Evolutionary conservation across 1,140 invertebrate genomes (phyloP), one percentile per base, ranked within the genome.

Genomic region (Drosophila lacertosa): DNA sequence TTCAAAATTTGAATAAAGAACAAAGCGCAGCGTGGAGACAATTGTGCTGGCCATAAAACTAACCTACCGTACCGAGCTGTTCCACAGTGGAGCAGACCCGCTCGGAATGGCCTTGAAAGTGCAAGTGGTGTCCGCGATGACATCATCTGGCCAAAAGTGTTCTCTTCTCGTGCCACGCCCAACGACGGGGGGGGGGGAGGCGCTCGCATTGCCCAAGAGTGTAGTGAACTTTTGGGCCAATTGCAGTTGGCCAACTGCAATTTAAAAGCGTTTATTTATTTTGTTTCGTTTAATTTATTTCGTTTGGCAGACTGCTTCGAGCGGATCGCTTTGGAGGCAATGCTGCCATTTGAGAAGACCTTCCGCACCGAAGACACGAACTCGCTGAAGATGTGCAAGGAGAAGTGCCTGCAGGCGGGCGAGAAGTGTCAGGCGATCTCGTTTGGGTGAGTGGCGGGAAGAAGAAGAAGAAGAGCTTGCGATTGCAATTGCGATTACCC

Each of bases 321-420:
- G 54, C 83, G 90, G 11, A 83, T 91, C 15, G 89, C 89, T 20
- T 55, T 91, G 82, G 91, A 90, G 70, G 90, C 91, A 59, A 91
- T 91, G 91, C 73, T 91, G 74, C 90, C 89, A 90, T 91, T 91
- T 73, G 89, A 90, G 59, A 90, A 89, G 73, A 86, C 90, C 71
- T 91, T 91, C 81, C 82, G 86, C 73, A 91, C 84, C 74, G 89
- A 89, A 77, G 91, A 91, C 74, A 91, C 89, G 59, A 91, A 91
- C 72, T 90, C 89, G 64, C 60, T 91, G 64, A 90, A 81, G 65
- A 82, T 76, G 70, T 91, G 91, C 74, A 90, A 91, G 76, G 89
- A 90, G 58, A 84, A 89, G 69, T 91, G 91, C 63, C 51, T 90
- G 63, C 78, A 88, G 64, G 89, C 88, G 63, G 89, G 89, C 54